Evolutionary conservation across 2,888 invertebrate species (phyloP).

Genomic region (Caenorhabditis sp.): DNA sequence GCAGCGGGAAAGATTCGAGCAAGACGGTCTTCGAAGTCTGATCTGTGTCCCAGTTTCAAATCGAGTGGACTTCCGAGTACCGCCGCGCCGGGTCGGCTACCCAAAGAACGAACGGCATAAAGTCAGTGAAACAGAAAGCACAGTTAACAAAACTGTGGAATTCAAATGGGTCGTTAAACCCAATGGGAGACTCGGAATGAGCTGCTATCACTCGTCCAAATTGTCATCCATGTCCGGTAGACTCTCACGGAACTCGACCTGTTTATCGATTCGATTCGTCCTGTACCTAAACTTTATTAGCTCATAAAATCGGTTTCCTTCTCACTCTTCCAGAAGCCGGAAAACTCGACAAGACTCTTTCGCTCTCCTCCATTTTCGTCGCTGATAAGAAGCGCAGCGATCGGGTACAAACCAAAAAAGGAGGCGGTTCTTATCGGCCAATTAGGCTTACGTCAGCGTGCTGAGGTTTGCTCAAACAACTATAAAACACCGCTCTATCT

Average conservation of each 20-base stretch:
- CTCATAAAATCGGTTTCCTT: slow-evolving; percentile 34
- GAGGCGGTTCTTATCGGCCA: slow-evolving; percentile 43
- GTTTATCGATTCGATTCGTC: slow-evolving; percentile 4
- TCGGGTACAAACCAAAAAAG: slow-evolving; percentile 46
- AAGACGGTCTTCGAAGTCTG: too few relatives aligned
- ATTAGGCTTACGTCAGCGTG: slow-evolving; percentile 43
- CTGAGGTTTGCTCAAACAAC: slow-evolving; percentile 33
- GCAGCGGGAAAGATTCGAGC: too few relatives aligned
- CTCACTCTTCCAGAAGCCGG: slow-evolving; percentile 35
- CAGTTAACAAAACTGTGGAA: too few relatives aligned
- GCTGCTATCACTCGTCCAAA: neutral
- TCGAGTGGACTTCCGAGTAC: too few relatives aligned
- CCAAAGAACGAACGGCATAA: too few relatives aligned
- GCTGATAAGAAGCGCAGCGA: slow-evolving; percentile 29
- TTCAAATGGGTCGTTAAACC: neutral
- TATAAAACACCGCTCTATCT: slow-evolving; percentile 46
- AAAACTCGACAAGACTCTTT: slow-evolving; percentile 15
- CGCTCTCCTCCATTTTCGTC: neutral
- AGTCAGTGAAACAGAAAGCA: too few relatives aligned
- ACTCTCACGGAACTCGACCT: slow-evolving; percentile 18
- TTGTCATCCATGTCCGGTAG: slow-evolving; percentile 34
- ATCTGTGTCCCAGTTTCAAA: too few relatives aligned
- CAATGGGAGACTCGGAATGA: neutral
- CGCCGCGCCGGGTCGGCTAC: too few relatives aligned
- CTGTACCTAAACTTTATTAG: slow-evolving; percentile 23